Evolutionary conservation across 92 coral and sea anemone species (phyloP).

Genomic region (Galaxea fascicularis): DNA sequence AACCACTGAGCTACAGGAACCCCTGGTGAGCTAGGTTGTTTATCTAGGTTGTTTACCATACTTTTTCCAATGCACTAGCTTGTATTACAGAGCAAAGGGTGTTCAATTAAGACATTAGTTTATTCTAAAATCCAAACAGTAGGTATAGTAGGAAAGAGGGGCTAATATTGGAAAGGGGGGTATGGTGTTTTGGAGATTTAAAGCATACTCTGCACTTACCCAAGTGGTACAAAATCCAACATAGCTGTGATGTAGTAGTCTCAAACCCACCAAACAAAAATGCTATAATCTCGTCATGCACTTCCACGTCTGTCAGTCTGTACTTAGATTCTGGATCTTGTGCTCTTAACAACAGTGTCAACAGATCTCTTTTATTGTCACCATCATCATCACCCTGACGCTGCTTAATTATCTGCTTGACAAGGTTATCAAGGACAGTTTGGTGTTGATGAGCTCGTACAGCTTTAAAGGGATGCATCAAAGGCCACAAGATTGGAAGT

Average conservation of each 20-base stretch:
- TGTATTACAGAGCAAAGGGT: no score
- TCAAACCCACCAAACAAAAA: slow-evolving; percentile 73
- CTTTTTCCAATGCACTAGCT: no score
- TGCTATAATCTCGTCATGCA: slow-evolving; percentile 67
- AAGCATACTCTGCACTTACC: slow-evolving; percentile 24
- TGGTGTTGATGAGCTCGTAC: background rate
- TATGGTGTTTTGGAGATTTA: no score
- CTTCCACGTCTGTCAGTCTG: slow-evolving; percentile 49
- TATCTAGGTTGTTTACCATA: no score
- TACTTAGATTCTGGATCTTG: slow-evolving; percentile 59
- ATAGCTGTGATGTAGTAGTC: slow-evolving; percentile 57
- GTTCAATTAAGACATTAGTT: no score
- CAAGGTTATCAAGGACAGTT: slow-evolving; percentile 33
- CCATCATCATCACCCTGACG: slow-evolving; percentile 10
- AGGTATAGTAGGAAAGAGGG: no score
- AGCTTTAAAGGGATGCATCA: slow-evolving; percentile 47
- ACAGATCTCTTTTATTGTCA: slow-evolving; percentile 32
- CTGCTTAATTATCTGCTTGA: slow-evolving; percentile 20
- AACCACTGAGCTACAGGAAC: no score
- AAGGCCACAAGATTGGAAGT: slow-evolving; percentile 20
- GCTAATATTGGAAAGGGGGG: no score
- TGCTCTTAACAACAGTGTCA: slow-evolving; percentile 56
- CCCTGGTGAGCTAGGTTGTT: no score
- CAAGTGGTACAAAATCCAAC: slow-evolving; percentile 67
- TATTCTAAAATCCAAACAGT: no score